These are phyloP conservation scores for Scaptomyza graminum DNA, from an alignment of 1,140 invertebrate species.

Conservation along the genomic window DNA sequence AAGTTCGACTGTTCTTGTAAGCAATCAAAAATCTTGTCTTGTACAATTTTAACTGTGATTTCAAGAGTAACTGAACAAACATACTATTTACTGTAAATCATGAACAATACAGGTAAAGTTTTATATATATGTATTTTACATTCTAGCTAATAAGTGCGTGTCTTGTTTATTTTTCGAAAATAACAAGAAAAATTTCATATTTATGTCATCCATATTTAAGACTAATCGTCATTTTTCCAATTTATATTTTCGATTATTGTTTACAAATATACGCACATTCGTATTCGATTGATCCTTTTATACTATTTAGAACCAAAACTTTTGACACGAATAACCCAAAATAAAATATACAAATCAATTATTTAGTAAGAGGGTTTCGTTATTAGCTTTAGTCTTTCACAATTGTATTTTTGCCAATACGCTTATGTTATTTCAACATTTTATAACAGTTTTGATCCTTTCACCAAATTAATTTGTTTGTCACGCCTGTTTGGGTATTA, in stretches of 20 bases:
- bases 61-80: conserved; percentile 40
- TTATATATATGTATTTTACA: conserved; percentile 21
- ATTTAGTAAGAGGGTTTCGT: conserved; percentile 21
- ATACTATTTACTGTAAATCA: conserved; percentile 34
- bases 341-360: conserved; percentile 26
- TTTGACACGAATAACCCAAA: conserved; percentile 9
- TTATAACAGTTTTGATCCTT: not conserved
- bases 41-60: conserved; percentile 46
- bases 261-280: conserved; percentile 34
- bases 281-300: conserved; percentile 23
- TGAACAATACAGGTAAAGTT: conserved; percentile 48
- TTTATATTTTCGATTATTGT: conserved; percentile 44
- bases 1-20: conserved; percentile 15
- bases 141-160: conserved; percentile 29
- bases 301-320: conserved; percentile 9
- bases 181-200: conserved; percentile 17
- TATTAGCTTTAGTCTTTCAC: conserved; percentile 11
- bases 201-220: conserved; percentile 39
- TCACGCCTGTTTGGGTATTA: not conserved
- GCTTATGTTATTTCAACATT: not conserved
- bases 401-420: not conserved
- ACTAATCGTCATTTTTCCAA: conserved; percentile 32
- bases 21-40: conserved; percentile 25
- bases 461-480: not conserved
- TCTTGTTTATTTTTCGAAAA: conserved; percentile 19